These are phyloP conservation scores for Ascidia mentula DNA, from an alignment of 23 tunicate species.

Conservation along the genomic window DNA sequence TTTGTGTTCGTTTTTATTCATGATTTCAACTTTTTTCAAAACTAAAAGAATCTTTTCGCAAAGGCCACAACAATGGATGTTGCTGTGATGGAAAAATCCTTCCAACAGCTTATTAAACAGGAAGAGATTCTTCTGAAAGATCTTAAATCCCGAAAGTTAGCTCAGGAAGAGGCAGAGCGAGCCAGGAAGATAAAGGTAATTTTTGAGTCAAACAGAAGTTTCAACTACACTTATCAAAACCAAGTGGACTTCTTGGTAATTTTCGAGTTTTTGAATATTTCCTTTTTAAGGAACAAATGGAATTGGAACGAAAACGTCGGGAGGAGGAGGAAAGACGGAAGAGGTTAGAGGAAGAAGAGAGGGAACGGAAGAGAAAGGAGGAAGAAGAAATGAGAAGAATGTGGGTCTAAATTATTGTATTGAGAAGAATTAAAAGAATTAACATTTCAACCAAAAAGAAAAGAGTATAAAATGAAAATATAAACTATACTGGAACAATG, in stretches of 20 bases:
- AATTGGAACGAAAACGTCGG: slow-evolving; percentile 70
- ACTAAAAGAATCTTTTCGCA: too few relatives aligned
- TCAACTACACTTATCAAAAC: not conserved
- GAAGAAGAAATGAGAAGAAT: slow-evolving; percentile 75
- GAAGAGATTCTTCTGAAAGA: slow-evolving; percentile 64
- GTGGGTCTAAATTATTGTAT: not conserved
- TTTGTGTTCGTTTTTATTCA: too few relatives aligned
- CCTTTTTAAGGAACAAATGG: slow-evolving; percentile 72
- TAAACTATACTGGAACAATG: too few relatives aligned
- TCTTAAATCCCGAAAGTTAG: slow-evolving; percentile 51
- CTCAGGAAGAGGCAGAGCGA: slow-evolving; percentile 79
- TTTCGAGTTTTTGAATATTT: not conserved
- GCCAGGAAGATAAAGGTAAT: slow-evolving; percentile 57
- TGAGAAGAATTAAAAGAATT: not conserved
- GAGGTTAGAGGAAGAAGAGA: slow-evolving; percentile 71
- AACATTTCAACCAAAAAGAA: too few relatives aligned
- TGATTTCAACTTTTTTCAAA: too few relatives aligned
- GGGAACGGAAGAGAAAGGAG: slow-evolving; percentile 68
- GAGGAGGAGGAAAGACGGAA: slow-evolving; percentile 84
- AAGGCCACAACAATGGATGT: slow-evolving; percentile 29
- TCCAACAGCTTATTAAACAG: slow-evolving; percentile 39
- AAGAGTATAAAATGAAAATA: not conserved
- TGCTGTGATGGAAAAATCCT: slow-evolving; percentile 44
- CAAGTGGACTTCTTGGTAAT: not conserved
- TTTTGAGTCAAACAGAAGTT: not conserved